Conservation (phyloP, 2,888 invertebrate species). For the Diarsia dahlii region DNA sequence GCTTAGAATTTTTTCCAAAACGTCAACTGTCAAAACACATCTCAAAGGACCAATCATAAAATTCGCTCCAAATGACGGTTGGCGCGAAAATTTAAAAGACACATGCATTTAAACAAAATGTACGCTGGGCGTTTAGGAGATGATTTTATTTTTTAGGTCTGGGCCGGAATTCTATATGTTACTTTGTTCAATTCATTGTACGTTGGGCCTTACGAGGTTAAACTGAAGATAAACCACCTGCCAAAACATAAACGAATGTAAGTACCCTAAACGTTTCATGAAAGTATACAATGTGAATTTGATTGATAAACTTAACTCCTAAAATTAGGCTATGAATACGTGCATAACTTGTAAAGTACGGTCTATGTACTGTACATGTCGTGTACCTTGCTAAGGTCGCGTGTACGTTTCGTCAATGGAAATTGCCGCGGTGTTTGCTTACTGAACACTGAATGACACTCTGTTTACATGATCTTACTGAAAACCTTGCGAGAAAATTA, state of each 20-base stretch:
- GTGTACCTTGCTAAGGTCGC: slow-evolving; percentile 43
- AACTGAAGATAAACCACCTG: slow-evolving; percentile 1
- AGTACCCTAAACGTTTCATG: neutral
- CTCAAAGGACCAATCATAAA: no score
- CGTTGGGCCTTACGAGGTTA: no score
- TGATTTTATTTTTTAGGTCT: no score
- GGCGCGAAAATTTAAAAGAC: no score
- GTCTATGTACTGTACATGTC: neutral
- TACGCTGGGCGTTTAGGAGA: no score
- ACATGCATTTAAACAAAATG: no score
- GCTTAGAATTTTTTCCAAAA: no score
- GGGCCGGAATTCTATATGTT: no score
- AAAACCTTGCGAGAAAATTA: slow-evolving; percentile 49
- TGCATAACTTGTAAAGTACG: slow-evolving; percentile 3
- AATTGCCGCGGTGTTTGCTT: slow-evolving; percentile 67
- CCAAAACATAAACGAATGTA: neutral
- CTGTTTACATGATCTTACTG: slow-evolving; percentile 60
- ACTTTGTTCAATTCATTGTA: no score
- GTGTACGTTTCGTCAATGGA: slow-evolving; percentile 69
- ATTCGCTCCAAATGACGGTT: no score
- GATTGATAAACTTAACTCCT: neutral
- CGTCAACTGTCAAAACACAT: no score
- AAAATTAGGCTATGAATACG: slow-evolving; percentile 2
- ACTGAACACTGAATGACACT: slow-evolving; percentile 46
- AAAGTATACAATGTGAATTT: neutral